phyloP scores from a whole-genome alignment of 2,113 vertebrate genomes.

The Amazona vittata region DNA sequence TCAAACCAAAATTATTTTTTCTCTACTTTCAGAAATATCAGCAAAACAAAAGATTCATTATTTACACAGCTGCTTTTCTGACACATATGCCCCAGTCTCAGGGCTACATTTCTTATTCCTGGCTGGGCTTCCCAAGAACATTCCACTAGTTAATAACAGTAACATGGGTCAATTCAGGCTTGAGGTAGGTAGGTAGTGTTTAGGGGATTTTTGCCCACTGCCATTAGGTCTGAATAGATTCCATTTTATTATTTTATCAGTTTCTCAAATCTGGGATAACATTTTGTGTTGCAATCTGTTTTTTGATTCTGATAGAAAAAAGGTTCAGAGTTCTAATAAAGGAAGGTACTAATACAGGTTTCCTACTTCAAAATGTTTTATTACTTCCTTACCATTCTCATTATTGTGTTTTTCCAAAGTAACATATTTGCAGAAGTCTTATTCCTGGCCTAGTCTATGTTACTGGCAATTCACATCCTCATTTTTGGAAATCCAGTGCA shows the following conservation, averaged over 20 bases:
- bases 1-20: not conserved
- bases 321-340: not conserved
- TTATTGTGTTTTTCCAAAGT: not conserved
- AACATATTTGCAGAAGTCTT: not conserved
- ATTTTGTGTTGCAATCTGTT: not conserved
- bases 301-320: not conserved
- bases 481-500: not conserved
- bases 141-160: constrained; percentile 40
- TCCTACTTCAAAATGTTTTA: not conserved
- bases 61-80: constrained; percentile 53
- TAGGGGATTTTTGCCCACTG: not conserved
- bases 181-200: not conserved
- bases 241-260: not conserved
- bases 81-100: not conserved
- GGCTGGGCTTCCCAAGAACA: constrained; percentile 23
- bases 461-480: not conserved
- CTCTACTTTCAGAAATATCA: constrained; percentile 11
- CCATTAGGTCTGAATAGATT: not conserved
- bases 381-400: not conserved
- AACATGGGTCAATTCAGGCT: not conserved
- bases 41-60: constrained; percentile 28
- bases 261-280: not conserved
- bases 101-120: constrained; percentile 53
- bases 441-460: not conserved
- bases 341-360: not conserved